phyloP scores from a whole-genome alignment of 1,140 invertebrate genomes.

The fruit fly (Drosophila melanogaster) region DNA sequence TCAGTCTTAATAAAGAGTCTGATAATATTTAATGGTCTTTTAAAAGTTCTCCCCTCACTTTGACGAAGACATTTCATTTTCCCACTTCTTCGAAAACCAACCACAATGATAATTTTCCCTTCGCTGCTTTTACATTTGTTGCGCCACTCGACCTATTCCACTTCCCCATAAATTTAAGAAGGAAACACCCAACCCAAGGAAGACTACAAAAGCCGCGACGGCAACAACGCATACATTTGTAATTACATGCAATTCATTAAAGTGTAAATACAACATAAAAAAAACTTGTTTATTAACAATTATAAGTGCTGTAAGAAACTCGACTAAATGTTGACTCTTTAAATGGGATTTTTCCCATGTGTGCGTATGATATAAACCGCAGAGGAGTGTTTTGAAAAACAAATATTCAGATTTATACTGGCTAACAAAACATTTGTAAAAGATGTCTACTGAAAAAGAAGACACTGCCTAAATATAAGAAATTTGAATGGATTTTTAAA shows the following conservation, averaged over 20 bases:
- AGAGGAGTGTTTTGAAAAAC: too few relatives aligned
- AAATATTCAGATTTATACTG: too few relatives aligned
- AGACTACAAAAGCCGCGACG: conserved; percentile 8
- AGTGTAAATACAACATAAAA: conserved; percentile 49
- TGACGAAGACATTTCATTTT: neutral
- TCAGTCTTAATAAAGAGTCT: neutral
- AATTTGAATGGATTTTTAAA: too few relatives aligned
- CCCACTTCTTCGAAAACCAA: neutral
- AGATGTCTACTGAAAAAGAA: too few relatives aligned
- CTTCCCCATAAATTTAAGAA: conserved; percentile 21
- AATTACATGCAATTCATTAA: conserved; percentile 65
- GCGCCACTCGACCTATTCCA: conserved; percentile 18
- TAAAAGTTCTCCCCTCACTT: neutral
- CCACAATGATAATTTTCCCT: conserved; percentile 2
- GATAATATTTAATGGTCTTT: conserved; percentile 2
- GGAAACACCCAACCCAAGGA: conserved; percentile 26
- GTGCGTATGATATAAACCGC: neutral
- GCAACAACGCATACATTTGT: conserved; percentile 40
- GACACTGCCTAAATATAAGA: too few relatives aligned
- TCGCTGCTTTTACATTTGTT: neutral
- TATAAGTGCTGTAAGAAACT: conserved; percentile 1
- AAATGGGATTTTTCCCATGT: neutral
- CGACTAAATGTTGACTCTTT: conserved; percentile 10
- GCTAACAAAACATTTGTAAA: too few relatives aligned
- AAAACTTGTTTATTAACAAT: conserved; percentile 46